Evolutionary conservation across 2,888 invertebrate genomes (phyloP).

Genomic region (Drosophila melanosoma): DNA sequence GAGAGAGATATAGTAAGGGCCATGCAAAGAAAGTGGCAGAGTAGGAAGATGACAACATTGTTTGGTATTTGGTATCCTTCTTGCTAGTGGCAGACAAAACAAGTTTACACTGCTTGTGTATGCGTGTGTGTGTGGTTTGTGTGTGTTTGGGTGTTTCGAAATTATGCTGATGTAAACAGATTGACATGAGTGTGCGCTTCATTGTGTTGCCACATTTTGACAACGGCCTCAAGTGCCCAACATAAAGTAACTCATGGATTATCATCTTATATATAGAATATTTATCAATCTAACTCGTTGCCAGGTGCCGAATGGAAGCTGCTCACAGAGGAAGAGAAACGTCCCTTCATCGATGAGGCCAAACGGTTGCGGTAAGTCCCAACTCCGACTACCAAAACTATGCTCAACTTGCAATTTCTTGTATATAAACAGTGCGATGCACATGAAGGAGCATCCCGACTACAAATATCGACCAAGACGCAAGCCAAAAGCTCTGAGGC

Average conservation of each 20-base stretch:
- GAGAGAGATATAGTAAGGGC: slow-evolving; percentile 9
- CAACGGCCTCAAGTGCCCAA: slow-evolving; percentile 52
- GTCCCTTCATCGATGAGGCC: slow-evolving; percentile 99
- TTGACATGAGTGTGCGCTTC: slow-evolving; percentile 53
- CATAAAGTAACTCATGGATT: slow-evolving; percentile 66
- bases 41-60: slow-evolving; percentile 66
- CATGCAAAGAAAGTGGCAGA: slow-evolving; percentile 24
- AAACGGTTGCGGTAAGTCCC: slow-evolving; percentile 89
- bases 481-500: slow-evolving; percentile 94
- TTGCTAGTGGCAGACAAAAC: slow-evolving; percentile 64
- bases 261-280: slow-evolving; percentile 42
- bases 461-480: slow-evolving; percentile 96
- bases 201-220: slow-evolving; percentile 61
- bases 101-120: slow-evolving; percentile 35
- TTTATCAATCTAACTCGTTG: slow-evolving; percentile 30
- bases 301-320: slow-evolving; percentile 98
- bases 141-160: slow-evolving; percentile 38
- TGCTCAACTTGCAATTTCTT: background rate
- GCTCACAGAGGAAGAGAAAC: slow-evolving; percentile 96
- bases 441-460: slow-evolving; percentile 98
- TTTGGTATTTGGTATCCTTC: slow-evolving; percentile 72
- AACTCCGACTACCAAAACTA: background rate
- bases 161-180: slow-evolving; percentile 53
- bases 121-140: slow-evolving; percentile 20
- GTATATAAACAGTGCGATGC: slow-evolving; percentile 89